Percentiles rank a stretch among this genome's conserved stretches.
These are phyloP conservation scores for Cosmia pyralina DNA, from an alignment of 2,888 invertebrate species.

Conservation along the genomic window DNA sequence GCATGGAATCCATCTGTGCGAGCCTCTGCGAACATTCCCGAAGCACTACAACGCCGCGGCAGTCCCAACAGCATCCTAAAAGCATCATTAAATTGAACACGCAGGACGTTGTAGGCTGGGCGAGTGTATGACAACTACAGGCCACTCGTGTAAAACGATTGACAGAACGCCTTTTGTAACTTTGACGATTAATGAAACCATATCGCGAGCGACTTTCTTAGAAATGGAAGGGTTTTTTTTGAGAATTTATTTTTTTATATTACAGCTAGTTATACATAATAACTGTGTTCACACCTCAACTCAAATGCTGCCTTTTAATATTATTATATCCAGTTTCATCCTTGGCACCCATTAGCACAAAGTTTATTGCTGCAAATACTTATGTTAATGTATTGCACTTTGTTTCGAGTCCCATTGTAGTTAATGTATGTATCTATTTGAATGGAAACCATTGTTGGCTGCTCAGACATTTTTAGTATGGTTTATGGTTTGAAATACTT, in stretches of 20 bases:
- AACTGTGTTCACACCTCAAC: conserved; percentile 3
- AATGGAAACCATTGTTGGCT: conserved; percentile 48
- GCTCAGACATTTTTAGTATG: conserved; percentile 32
- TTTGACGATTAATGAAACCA: too few relatives aligned
- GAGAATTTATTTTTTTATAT: background rate
- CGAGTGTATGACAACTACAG: too few relatives aligned
- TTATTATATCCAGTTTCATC: conserved; percentile 53
- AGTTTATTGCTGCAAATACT: conserved; percentile 54
- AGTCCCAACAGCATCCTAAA: too few relatives aligned
- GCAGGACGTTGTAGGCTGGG: too few relatives aligned
- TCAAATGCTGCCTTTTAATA: conserved; percentile 27
- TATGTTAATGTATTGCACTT: conserved; percentile 65
- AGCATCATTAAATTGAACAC: too few relatives aligned
- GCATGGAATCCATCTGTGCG: too few relatives aligned
- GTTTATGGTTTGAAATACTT: conserved; percentile 28
- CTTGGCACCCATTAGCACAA: conserved; percentile 51
- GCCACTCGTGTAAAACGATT: too few relatives aligned
- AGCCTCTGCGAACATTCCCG: too few relatives aligned
- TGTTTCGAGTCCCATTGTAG: conserved; percentile 49
- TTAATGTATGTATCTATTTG: conserved; percentile 53
- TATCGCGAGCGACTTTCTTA: background rate
- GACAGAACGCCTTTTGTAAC: too few relatives aligned
- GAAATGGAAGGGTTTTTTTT: too few relatives aligned
- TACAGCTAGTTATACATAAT: background rate
- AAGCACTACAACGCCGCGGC: too few relatives aligned